These are phyloP conservation scores for Misgurnus mizolepis DNA, from an alignment of 2,113 vertebrate species.

Conservation along the genomic window DNA sequence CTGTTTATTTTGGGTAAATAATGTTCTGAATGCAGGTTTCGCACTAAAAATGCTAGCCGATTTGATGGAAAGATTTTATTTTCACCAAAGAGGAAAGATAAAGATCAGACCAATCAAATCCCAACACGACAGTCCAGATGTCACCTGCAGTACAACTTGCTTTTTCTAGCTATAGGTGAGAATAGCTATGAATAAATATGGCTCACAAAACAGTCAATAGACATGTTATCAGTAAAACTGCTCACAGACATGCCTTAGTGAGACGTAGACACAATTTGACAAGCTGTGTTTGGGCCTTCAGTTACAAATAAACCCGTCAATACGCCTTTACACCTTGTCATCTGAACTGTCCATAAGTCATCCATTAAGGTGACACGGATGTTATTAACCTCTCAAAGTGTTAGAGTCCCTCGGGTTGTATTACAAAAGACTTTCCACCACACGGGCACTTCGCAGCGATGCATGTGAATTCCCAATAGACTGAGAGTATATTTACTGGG, in stretches of 20 bases:
- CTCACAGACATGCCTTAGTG: neutral
- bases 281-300: neutral
- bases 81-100: neutral
- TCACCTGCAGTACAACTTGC: neutral
- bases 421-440: neutral
- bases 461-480: conserved; percentile 17
- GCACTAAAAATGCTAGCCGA: conserved; percentile 5
- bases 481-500: conserved; percentile 31
- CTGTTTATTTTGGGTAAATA: conserved; percentile 36
- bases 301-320: neutral
- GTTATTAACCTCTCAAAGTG: conserved; percentile 26
- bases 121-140: conserved; percentile 9
- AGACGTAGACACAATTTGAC: neutral
- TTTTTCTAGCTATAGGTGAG: neutral
- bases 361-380: conserved; percentile 7
- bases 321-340: neutral
- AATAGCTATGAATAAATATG: conserved; percentile 25
- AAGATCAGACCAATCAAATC: conserved; percentile 8
- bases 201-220: conserved; percentile 25
- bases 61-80: neutral
- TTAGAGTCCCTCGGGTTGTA: conserved; percentile 18
- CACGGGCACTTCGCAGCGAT: neutral
- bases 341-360: neutral
- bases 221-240: neutral
- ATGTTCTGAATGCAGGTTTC: neutral